Evolutionary conservation across 1,140 invertebrate genomes (phyloP), one percentile per base, ranked within the genome.

Genomic region (Apis dorsata): DNA sequence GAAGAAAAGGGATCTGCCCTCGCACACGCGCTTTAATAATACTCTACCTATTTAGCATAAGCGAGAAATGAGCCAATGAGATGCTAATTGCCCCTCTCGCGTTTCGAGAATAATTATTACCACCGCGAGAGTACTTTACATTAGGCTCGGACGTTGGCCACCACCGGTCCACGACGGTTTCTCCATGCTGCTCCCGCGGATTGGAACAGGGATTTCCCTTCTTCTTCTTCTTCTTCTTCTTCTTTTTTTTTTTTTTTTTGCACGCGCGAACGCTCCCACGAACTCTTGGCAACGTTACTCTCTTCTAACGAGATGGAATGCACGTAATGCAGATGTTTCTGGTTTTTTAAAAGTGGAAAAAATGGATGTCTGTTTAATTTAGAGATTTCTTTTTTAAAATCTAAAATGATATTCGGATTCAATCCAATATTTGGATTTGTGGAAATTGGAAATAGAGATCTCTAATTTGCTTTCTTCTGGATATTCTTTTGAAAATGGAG

Each of bases 11-110:
- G 73, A 88, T 65, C 77, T 82, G 79, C 84, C 70, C 78, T 89
- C 90, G 85, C 71, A 85, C 79, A 82, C 84, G 80, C 85, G 82
- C 88, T 89, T 89, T 90, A 92, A 92, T 90, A 92, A 93, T 88
- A 91, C 88, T 90, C 83, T 83, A 92, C 83, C 71, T 84, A 93
- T 93, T 34, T 92, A 91, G 90, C 91, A 91, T 92, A 90, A 85
- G 87, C 85, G 86, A 87, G 90, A 89, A 91, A 92, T 88, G 90
- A 91, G 89, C 89, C 90, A 93, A 93, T 91, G 92, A 92, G 91
- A 92, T 92, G 91, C 90, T 92, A 93, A 93, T 93, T 91, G 90
- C 89, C 81, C 87, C 87, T 86, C 86, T 90, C 84, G 86, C 85
- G 85, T 85, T 86, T 86, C 83, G 79, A 90, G 85, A 89, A 90